Conservation (phyloP, 2,888 invertebrate species). For the Adineta ricciae region DNA sequence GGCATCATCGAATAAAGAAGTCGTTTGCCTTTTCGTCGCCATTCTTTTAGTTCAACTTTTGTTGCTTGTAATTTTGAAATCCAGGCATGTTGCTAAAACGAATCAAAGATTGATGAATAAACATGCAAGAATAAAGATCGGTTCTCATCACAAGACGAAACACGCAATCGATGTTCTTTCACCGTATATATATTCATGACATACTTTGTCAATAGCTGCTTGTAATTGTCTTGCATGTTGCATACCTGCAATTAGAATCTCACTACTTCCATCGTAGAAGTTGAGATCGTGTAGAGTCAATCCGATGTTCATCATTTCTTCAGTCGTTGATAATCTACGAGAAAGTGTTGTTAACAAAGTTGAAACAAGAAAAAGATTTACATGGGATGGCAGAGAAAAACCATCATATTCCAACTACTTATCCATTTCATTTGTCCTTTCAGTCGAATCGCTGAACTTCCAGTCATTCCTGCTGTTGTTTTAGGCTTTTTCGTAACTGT, state of each 20-base stretch:
- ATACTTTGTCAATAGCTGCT: conserved; percentile 32
- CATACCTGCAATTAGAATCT: conserved; percentile 73
- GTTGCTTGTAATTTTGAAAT: conserved; percentile 27
- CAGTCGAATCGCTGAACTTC: background rate
- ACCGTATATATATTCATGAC: no score
- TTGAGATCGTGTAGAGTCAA: conserved; percentile 72
- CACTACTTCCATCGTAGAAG: conserved; percentile 70
- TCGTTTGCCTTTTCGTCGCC: conserved; percentile 31
- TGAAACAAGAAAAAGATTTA: background rate
- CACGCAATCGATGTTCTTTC: no score
- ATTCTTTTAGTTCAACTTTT: conserved; percentile 26
- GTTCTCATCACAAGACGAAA: no score
- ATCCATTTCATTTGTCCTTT: conserved; percentile 34
- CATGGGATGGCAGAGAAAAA: conserved; percentile 31
- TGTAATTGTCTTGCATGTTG: conserved; percentile 56
- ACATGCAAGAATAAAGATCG: no score
- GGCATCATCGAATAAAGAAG: conserved; percentile 30
- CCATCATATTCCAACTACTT: conserved; percentile 12
- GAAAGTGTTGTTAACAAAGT: no score
- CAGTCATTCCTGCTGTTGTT: background rate
- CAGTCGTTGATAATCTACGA: conserved; percentile 17
- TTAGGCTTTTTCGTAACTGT: background rate
- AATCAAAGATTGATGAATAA: background rate
- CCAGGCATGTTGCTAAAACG: conserved; percentile 32
- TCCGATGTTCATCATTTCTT: conserved; percentile 69